Conservation (phyloP, 1,140 invertebrate genomes). For the Potamilus streckersoni region DNA sequence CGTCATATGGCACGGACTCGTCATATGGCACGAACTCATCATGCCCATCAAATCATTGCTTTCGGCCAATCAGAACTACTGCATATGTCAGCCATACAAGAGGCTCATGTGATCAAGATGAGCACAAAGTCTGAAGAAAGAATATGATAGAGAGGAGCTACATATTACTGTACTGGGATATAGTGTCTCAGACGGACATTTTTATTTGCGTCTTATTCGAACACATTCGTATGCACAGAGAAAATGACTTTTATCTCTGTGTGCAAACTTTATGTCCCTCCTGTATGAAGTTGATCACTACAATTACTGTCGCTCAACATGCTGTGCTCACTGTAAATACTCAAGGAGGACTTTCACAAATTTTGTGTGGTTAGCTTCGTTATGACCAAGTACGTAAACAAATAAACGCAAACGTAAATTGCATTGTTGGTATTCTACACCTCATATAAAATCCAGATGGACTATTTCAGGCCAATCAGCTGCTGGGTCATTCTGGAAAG, state of each 20-base stretch:
- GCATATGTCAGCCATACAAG: not conserved
- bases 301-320: slow-evolving; percentile 1
- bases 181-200: not conserved
- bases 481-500: no score
- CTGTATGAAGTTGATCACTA: not conserved
- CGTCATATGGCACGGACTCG: no score
- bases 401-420: slow-evolving; percentile 1
- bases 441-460: no score
- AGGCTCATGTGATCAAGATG: not conserved
- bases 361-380: not conserved
- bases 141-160: not conserved
- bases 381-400: slow-evolving; percentile 10
- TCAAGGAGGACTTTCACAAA: not conserved
- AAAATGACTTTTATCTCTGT: not conserved
- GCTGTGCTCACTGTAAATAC: not conserved
- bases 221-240: not conserved
- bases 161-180: slow-evolving; percentile 4
- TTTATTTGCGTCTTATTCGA: not conserved
- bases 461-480: no score
- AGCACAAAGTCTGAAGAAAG: not conserved
- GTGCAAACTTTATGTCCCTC: not conserved
- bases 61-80: not conserved
- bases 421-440: not conserved
- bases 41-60: not conserved
- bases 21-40: slow-evolving; percentile 5